Evolutionary conservation across 1,140 invertebrate species (phyloP).

Genomic region (Triops cancriformis): DNA sequence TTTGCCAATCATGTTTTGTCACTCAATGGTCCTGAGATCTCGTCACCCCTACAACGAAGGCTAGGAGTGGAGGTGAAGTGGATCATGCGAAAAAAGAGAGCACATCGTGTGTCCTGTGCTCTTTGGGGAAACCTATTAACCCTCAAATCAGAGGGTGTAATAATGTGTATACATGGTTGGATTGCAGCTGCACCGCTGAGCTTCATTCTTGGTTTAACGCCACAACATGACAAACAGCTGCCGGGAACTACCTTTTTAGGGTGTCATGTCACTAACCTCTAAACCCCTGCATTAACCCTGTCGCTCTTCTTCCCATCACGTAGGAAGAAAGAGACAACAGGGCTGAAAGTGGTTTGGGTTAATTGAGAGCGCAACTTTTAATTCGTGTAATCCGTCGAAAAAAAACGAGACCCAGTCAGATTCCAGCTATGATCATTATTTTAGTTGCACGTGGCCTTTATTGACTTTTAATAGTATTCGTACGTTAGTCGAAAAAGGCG

Average conservation of each 20-base stretch:
- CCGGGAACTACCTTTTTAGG: conserved; percentile 2
- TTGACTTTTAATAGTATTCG: no score
- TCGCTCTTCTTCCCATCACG: background rate
- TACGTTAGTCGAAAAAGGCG: no score
- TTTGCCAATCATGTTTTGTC: background rate
- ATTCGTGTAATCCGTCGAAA: background rate
- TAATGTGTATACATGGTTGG: background rate
- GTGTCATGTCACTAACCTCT: conserved; percentile 11
- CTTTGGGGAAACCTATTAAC: background rate
- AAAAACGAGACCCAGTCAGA: background rate
- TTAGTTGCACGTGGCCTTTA: no score
- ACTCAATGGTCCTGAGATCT: background rate
- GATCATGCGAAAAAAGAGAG: background rate
- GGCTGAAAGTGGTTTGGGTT: background rate
- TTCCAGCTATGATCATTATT: background rate
- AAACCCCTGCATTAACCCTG: background rate
- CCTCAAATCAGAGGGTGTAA: conserved; percentile 6
- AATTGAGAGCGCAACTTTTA: background rate
- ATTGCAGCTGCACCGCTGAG: background rate
- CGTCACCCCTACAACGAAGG: background rate
- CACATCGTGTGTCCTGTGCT: background rate
- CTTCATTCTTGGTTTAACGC: background rate
- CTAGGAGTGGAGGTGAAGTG: background rate
- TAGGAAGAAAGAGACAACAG: background rate
- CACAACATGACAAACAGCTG: conserved; percentile 13